Conservation (phyloP, 1,140 invertebrate species). For the Portunus trituberculatus region DNA sequence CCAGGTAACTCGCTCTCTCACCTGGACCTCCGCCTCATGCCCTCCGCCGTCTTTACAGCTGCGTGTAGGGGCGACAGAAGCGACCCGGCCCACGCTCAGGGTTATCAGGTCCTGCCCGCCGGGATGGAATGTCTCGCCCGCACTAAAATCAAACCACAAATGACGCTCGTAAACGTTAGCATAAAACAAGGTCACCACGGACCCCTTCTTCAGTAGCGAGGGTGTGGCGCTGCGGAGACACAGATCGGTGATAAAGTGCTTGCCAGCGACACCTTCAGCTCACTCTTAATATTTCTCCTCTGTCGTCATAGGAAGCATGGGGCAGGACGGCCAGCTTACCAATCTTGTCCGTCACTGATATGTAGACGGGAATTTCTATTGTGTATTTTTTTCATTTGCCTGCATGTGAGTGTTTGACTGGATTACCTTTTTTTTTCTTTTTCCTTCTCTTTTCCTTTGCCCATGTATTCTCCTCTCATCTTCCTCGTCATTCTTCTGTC, state of each 20-base stretch:
- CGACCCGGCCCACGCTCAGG: not conserved
- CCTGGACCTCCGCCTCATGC: not conserved
- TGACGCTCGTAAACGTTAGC: slow-evolving; percentile 62
- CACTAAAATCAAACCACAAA: slow-evolving; percentile 72
- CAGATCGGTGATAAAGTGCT: not conserved
- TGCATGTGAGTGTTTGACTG: too few species aligned
- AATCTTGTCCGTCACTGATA: too few species aligned
- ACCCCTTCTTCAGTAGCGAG: not conserved
- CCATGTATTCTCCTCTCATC: too few species aligned
- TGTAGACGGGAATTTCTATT: too few species aligned
- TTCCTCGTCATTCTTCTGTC: too few species aligned
- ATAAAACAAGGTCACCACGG: slow-evolving; percentile 63
- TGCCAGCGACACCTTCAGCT: not conserved
- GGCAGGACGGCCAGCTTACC: not conserved
- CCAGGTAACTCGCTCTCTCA: not conserved
- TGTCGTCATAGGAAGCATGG: not conserved
- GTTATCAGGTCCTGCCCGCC: not conserved
- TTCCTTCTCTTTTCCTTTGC: too few species aligned
- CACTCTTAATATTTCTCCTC: not conserved
- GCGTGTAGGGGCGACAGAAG: not conserved
- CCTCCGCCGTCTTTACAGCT: not conserved
- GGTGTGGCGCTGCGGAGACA: not conserved
- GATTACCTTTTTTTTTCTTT: too few species aligned
- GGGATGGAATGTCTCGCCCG: slow-evolving; percentile 35
- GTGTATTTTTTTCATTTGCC: too few species aligned